Evolutionary conservation across 2,888 invertebrate genomes (phyloP), one percentile per base, ranked within the genome.

Genomic region (Pandemis cinnamomeana): DNA sequence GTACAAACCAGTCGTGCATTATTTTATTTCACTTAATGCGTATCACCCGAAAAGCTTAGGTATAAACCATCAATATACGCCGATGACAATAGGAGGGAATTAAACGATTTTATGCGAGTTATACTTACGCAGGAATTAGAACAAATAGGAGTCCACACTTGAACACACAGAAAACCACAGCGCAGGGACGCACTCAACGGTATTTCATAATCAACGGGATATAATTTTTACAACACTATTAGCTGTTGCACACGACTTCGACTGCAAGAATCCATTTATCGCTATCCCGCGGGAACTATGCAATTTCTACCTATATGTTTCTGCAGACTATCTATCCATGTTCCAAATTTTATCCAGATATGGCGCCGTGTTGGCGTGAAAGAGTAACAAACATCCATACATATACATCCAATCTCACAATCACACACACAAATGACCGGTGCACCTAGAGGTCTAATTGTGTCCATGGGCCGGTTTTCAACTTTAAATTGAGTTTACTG

Each of bases 151-250:
- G 81, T 85, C 85, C 89, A 92, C 93, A 93, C 93, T 94, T 94
- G 93, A 93, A 89, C 86, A 93, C 91, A 93, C 92, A 93, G 82
- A 78, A 90, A 93, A 93, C 93, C 93, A 91, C 93, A 93, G 79
- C 36, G 44, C 93, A 93, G 93, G 90, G 91, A 77, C 84, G 93
- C 75, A 90, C 83, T 90, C 55, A 7, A 66, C 27, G 15, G 7
- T n/a, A 10, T 13, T 13, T 7, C 27, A 7, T 15, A 36, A 15
- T 8, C 7, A 27, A 53, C 51, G n/a, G 11, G 46, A 10, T 48
- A 4, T 48, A n/a, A 48, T 4, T 36, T 36, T 36, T 36, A 36
- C 1, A 36, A 36, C 27, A 36, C 27, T 36, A 27, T 27, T 27
- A 36, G 2, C 13, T 44, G 48, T 13, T 13, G 48, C 48, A 4